Base-by-base conservation (phyloP, 1,140 invertebrate species). In the Adoxophyes honmai region DNA sequence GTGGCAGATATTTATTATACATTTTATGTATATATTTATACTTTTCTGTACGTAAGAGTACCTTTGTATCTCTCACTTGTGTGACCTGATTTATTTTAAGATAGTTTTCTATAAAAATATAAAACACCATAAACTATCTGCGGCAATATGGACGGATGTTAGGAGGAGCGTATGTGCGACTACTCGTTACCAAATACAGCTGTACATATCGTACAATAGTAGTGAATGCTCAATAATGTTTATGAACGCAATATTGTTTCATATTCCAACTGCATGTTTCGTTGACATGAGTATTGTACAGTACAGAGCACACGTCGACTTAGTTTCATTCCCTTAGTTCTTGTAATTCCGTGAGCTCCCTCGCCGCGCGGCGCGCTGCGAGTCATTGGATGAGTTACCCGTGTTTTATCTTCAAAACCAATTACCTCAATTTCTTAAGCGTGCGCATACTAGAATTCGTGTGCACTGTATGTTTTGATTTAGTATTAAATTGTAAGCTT, bases 1-100 rank as follows among this genome's bases (percentile, higher is more conserved):
- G 34, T 48, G 55, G 59, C 57, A 64, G 62, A 59, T 62, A 61
- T 64, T 69, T 60, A 56, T 64, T 55, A 44, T 28, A 48, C 10
- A 21, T 48, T 48, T 48, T 48, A 48, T 57, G 57, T 66, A 66
- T 57, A 58, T 56, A 78, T 67, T 76, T 64, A 57, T 61, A 55
- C 34, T 33, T 52, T 65, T 57, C 51, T 68, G 61, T 71, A 66
- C 66, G 64, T 57, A 57, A 48, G 14, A 38, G 35, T 44, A 44
- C 38, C 15, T 62, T 60, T 60, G 60, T 73, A 64, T 74, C 66
- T 75, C 73, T 84, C 75, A 80, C 78, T 81, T 83, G 61, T 86
- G 83, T 85, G 83, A 88, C 83, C 83, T 85, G 85, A 88, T 88
- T 86, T 85, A 82, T 74, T 75, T 84, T 86, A 86, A 88, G 83